Conservation (phyloP, 2,888 invertebrate genomes). For the Lepidochrysops patricia region DNA sequence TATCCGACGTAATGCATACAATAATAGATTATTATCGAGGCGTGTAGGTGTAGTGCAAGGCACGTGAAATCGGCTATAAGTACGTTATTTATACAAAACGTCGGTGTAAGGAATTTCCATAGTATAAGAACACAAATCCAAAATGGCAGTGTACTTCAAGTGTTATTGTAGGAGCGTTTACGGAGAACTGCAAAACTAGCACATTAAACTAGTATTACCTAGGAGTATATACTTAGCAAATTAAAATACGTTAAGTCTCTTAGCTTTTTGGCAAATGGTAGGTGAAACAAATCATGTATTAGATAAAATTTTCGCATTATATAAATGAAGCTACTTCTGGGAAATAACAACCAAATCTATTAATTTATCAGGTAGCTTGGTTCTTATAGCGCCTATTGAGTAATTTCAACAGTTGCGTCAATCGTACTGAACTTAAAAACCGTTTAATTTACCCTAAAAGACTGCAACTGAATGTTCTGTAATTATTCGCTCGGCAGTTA, state of each 20-base stretch:
- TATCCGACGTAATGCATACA: constrained; percentile 35
- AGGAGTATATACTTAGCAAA: no score
- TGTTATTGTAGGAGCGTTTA: not conserved
- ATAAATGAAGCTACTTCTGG: no score
- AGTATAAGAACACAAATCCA: not conserved
- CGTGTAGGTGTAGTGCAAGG: constrained; percentile 24
- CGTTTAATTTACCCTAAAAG: constrained; percentile 8
- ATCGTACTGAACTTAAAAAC: not conserved
- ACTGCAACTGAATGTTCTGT: not conserved
- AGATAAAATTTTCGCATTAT: no score
- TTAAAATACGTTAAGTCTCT: no score
- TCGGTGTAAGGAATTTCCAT: not conserved
- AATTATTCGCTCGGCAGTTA: constrained; percentile 12
- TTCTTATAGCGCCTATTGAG: not conserved
- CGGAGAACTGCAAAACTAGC: no score
- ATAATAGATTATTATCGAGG: constrained; percentile 27
- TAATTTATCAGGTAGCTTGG: not conserved
- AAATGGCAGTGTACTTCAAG: not conserved
- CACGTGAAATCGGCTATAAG: constrained; percentile 12
- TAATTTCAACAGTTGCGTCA: not conserved
- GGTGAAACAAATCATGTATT: no score
- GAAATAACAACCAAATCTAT: no score
- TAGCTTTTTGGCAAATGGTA: no score
- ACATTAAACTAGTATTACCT: no score
- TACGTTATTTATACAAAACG: constrained; percentile 4